A percentile compares a stretch with the other conserved stretches of the same genome.
Conservation (phyloP, 2,888 invertebrate genomes). For the Drosophila birchii region DNA sequence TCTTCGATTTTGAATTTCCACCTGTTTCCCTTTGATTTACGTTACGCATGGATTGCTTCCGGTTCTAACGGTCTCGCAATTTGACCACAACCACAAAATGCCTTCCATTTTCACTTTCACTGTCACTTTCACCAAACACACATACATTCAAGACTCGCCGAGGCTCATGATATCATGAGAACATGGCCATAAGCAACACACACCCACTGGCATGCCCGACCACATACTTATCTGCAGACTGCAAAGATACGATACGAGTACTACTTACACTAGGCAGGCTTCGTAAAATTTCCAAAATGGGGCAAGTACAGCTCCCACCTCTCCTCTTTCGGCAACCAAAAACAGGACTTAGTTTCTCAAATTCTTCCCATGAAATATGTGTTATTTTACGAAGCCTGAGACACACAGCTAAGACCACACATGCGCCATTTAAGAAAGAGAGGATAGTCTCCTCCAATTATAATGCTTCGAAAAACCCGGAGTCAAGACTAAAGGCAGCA, state of each 20-base stretch:
- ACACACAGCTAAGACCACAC: constrained; percentile 9
- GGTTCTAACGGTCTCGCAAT: constrained; percentile 43
- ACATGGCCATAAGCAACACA: constrained; percentile 1
- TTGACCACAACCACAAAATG: constrained; percentile 22
- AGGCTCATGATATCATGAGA: neutral
- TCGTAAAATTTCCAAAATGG: constrained; percentile 8
- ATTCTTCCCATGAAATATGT: neutral
- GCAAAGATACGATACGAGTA: neutral
- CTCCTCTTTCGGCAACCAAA: no score
- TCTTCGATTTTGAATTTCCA: constrained; percentile 31
- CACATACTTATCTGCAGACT: constrained; percentile 13
- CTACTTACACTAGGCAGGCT: constrained; percentile 4
- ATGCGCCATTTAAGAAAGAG: constrained; percentile 10
- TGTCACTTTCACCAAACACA: neutral
- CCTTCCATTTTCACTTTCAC: neutral
- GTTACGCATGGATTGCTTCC: constrained; percentile 62
- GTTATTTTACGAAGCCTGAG: constrained; percentile 13
- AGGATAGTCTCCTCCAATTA: constrained; percentile 6
- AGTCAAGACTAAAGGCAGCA: constrained; percentile 27
- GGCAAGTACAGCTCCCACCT: neutral
- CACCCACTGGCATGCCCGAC: constrained; percentile 10
- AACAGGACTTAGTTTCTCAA: neutral
- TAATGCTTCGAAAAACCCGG: constrained; percentile 30
- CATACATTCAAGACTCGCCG: constrained; percentile 7
- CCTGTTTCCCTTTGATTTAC: constrained; percentile 41